Evolutionary conservation across 2,797 vertebrate genomes (phyloP), one percentile per base, ranked within the genome.

Genomic region (Protonibea diacanthus): DNA sequence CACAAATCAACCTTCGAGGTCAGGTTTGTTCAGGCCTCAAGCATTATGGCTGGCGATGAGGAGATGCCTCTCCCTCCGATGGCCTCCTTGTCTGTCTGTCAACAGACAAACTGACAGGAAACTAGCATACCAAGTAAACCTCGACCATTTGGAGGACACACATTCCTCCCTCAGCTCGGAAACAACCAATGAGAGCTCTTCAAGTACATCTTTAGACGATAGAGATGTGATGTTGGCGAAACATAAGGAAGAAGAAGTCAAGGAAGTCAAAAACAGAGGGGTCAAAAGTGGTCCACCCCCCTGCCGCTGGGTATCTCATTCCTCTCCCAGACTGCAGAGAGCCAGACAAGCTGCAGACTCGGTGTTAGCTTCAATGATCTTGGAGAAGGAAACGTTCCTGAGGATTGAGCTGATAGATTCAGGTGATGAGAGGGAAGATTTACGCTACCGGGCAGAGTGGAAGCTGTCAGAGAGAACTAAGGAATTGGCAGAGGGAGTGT

Each of bases 381-480:
- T 90, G 86, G 92, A 94, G 57, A 92, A 81, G 80, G 93, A 94
- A 55, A 90, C 71, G 65, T 92, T 93, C 71, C 77, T 95, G 75
- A 86, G 82, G 72, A 71, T 95, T n/a, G 92, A 95, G 84, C 87
- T 94, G 80, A 71, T 90, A 45, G 91, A 93, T 44, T 84, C 69
- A 1, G 86, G 88, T 1, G 65, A 90, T 23, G 89, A 91, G 55
- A 66, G 66, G 23, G 83, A 88, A n/a, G 90, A 91, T 52, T 80
- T 81, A n/a, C 78, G 85, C 44, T 94, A 92, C 80, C 44, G 86
- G 60, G 93, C 94, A 33, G 89, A 93, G 58, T 95, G 94, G 92
- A 93, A 88, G 58, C 78, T 94, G 81, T 94, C 89, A 23, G 92
- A 94, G 79, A 93, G 77, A 83, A 92, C 86, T 47, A 81, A 87